Conservation (phyloP, 2,113 vertebrate genomes). For the Saimiri boliviensis region DNA sequence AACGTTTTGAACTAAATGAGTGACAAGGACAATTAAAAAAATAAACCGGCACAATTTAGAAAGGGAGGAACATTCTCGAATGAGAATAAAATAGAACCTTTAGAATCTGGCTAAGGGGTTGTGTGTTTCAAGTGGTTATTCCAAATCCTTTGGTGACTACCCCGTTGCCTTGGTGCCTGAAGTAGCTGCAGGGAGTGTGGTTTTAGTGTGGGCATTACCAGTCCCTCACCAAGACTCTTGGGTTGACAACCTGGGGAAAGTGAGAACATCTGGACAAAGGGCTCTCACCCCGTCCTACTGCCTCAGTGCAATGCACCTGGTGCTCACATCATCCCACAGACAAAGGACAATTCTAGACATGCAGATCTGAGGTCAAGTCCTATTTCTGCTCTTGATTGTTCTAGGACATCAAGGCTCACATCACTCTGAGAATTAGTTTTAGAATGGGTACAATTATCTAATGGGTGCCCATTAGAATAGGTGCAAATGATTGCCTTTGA, state of each 20-base stretch:
- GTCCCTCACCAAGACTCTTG: background rate
- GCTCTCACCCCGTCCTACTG: background rate
- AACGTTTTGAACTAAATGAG: constrained; percentile 39
- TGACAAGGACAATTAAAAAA: constrained; percentile 22
- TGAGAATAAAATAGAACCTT: background rate
- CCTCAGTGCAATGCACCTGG: background rate
- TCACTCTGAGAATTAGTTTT: background rate
- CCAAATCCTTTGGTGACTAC: background rate
- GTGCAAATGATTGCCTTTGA: background rate
- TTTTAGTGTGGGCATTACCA: background rate
- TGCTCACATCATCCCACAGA: background rate
- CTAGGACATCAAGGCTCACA: background rate
- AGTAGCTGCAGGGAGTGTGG: too few species aligned
- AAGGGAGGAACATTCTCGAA: constrained; percentile 12
- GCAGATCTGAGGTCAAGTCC: background rate
- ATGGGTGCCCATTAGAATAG: background rate
- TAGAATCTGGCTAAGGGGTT: background rate
- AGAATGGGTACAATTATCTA: background rate
- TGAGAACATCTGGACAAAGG: background rate
- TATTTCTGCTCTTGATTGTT: background rate
- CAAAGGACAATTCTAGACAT: background rate
- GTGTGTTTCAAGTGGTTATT: background rate
- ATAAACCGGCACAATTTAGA: background rate
- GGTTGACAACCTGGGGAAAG: background rate
- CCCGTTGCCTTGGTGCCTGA: background rate